Percentiles rank a stretch among this genome's conserved stretches.
Evolutionary conservation across 2,888 invertebrate genomes (phyloP).

Genomic region (Sarcophaga carnaria): DNA sequence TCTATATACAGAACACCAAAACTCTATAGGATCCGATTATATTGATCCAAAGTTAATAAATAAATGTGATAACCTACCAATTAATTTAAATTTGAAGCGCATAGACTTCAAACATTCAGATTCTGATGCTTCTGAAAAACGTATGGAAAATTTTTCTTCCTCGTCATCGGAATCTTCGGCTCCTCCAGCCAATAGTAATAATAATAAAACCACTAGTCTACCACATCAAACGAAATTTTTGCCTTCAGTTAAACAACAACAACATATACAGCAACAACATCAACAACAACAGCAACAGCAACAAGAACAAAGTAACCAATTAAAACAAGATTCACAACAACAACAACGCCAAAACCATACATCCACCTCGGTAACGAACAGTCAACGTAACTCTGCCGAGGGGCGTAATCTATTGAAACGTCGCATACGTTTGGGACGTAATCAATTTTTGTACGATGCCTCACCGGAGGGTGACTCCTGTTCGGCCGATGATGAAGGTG

Average conservation of each 20-base stretch:
- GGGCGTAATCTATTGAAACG: conserved; percentile 79
- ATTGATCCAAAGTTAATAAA: conserved; percentile 86
- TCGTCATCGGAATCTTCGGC: conserved; percentile 74
- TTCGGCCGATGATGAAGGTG: conserved; percentile 77
- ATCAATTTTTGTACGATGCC: conserved; percentile 81
- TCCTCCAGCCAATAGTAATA: conserved; percentile 57
- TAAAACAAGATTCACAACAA: conserved; percentile 20
- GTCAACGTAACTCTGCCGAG: conserved; percentile 76
- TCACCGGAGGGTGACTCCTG: conserved; percentile 78
- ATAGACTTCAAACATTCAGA: conserved; percentile 64
- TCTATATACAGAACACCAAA: conserved; percentile 51
- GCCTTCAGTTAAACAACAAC: conserved; percentile 46
- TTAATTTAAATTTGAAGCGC: conserved; percentile 75
- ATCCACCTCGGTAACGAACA: conserved; percentile 53
- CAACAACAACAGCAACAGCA: conserved; percentile 7
- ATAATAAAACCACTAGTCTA: conserved; percentile 69
- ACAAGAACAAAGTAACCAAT: conserved; percentile 27
- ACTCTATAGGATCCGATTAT: conserved; percentile 77
- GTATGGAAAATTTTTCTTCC: conserved; percentile 66
- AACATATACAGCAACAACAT: conserved; percentile 11
- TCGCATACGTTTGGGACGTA: conserved; percentile 81
- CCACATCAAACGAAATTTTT: conserved; percentile 56
- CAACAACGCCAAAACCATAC: conserved; percentile 35
- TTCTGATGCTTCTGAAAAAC: conserved; percentile 58
- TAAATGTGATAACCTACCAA: conserved; percentile 87